Base-by-base conservation (phyloP, 2,113 vertebrate species). In the Menura novaehollandiae region DNA sequence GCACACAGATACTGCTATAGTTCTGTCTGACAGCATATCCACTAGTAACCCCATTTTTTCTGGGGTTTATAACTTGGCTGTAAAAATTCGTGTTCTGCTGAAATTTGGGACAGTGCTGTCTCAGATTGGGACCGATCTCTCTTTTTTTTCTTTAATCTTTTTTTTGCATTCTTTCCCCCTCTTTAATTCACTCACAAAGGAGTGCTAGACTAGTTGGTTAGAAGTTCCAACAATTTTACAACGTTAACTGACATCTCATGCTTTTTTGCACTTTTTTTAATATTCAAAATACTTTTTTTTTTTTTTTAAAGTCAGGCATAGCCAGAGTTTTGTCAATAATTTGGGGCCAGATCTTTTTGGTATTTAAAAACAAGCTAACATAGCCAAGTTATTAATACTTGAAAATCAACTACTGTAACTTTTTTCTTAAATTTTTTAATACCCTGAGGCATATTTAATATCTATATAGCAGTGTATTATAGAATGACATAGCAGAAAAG, bases 41-140 rank as follows among this genome's bases (percentile, higher is more conserved):
- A 15, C 90, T 87, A 83, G 85, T 37, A 96, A 27, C 94, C 91
- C 74, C 88, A 56, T 95, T 97, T 98, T 98, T 97, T 90, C 93
- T 82, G 96, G 96, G 97, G 95, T 97, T 96, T 91, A 5, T 95
- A 96, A 88, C 92, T 93, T 94, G 94, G 91, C 96, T 96, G 81
- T 95, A 95, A 79, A 96, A 96, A 95, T 92, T 76, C 2, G 12
- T 77, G 56, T 91, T 94, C 46, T 93, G 94, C 93, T 96, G 97
- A 97, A 97, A 97, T 98, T 98, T 98, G 97, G 88, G 96, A 97
- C 59, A 6, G 33, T 62, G 51, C 82, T 79, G 89, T 97, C 98
- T 97, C 97, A 95, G 97, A 97, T 91, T 97, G 95, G 82, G 77
- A 96, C 92, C 17, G 55, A 82, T 89, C 87, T 95, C 92, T 88